phyloP scores from a whole-genome alignment of 2,888 invertebrate species.

The Siphonodentalium dalli region DNA sequence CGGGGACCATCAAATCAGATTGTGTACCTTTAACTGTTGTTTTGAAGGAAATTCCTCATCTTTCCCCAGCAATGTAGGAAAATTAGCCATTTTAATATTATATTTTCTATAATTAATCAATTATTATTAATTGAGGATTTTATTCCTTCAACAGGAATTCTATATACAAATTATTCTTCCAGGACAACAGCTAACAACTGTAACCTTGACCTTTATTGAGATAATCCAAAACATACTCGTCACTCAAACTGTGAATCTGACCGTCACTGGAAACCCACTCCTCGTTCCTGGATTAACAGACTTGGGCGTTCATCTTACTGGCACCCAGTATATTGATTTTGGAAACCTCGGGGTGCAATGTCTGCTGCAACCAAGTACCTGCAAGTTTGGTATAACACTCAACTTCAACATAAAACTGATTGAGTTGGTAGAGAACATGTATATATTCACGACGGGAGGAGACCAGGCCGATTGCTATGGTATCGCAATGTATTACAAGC shows the following conservation, averaged over 20 bases:
- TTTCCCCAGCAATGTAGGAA: too few relatives aligned
- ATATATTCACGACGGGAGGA: slow-evolving; percentile 38
- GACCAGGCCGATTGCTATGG: slow-evolving; percentile 33
- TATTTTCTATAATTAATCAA: too few relatives aligned
- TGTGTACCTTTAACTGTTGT: too few relatives aligned
- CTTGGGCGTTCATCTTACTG: slow-evolving; percentile 30
- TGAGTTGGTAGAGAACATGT: slow-evolving; percentile 31
- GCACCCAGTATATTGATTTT: slow-evolving; percentile 34
- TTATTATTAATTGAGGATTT: too few relatives aligned
- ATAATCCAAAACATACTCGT: slow-evolving; percentile 27
- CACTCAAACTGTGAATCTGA: slow-evolving; percentile 28
- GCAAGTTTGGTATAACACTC: slow-evolving; percentile 35
- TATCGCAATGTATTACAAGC: slow-evolving; percentile 34
- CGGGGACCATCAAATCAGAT: too few relatives aligned
- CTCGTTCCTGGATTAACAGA: slow-evolving; percentile 18
- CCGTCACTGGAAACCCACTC: slow-evolving; percentile 22
- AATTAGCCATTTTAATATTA: too few relatives aligned
- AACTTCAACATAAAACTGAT: slow-evolving; percentile 32
- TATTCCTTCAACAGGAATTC: too few relatives aligned
- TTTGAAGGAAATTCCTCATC: too few relatives aligned
- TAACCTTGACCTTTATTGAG: slow-evolving; percentile 25
- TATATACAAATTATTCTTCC: too few relatives aligned
- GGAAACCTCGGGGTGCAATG: slow-evolving; percentile 17
- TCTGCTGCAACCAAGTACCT: slow-evolving; percentile 25
- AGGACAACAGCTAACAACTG: slow-evolving; percentile 26